Evolutionary conservation across 2,888 invertebrate species (phyloP).

Genomic region (Meloe dianella): DNA sequence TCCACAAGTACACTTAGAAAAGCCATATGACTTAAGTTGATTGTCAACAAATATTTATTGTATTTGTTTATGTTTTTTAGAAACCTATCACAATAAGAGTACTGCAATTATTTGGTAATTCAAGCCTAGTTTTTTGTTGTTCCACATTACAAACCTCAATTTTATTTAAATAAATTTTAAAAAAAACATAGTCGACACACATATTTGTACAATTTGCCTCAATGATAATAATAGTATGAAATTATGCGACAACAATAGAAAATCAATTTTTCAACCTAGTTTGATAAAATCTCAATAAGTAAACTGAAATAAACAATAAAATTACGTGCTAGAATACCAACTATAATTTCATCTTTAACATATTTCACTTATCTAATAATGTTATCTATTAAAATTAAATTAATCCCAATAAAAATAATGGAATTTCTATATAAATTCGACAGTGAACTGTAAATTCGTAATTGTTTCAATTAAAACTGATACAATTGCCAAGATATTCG

Average conservation of each 20-base stretch:
- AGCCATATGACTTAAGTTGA: too few relatives aligned
- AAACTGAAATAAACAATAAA: not conserved
- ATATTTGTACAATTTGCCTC: slow-evolving; percentile 6
- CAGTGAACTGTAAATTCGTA: too few relatives aligned
- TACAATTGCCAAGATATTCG: too few relatives aligned
- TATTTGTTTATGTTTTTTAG: too few relatives aligned
- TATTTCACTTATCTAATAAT: too few relatives aligned
- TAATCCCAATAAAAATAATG: too few relatives aligned
- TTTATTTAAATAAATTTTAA: not conserved
- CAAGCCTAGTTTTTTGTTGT: not conserved
- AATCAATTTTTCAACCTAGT: not conserved
- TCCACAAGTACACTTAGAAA: too few relatives aligned
- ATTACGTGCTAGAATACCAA: not conserved
- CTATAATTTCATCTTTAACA: not conserved
- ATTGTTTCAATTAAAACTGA: too few relatives aligned
- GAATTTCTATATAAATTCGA: too few relatives aligned
- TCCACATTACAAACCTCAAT: not conserved
- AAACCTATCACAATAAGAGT: too few relatives aligned
- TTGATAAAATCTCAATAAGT: not conserved
- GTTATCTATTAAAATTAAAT: too few relatives aligned
- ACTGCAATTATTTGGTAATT: not conserved
- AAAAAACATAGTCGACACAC: not conserved
- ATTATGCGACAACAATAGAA: not conserved
- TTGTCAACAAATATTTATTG: too few relatives aligned
- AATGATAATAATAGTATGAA: not conserved